phyloP scores from a whole-genome alignment of 2,888 invertebrate species.

The Scaptodrosophila latifasciaeformis region DNA sequence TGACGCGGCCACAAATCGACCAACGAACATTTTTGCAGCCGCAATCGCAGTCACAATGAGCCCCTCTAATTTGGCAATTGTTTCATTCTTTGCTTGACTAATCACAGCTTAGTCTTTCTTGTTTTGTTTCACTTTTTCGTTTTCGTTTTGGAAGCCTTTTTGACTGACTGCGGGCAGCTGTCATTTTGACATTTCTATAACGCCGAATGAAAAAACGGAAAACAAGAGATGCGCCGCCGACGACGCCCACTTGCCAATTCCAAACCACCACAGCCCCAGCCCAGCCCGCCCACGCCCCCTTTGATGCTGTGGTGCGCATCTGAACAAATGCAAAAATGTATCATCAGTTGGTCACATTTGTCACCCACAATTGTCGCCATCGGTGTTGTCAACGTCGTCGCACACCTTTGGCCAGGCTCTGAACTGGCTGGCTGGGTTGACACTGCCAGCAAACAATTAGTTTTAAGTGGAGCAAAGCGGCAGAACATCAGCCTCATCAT shows the following conservation, averaged over 20 bases:
- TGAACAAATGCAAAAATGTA: conserved; percentile 18
- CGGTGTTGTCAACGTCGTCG: no score
- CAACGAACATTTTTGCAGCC: conserved; percentile 8
- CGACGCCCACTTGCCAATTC: not conserved
- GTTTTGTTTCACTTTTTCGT: not conserved
- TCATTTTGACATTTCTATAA: conserved; percentile 30
- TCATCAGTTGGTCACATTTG: conserved; percentile 7
- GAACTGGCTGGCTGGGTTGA: conserved; percentile 15
- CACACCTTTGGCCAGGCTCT: conserved; percentile 5
- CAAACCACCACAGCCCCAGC: not conserved
- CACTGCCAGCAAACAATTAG: conserved; percentile 45
- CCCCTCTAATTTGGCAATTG: no score
- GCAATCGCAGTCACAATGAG: conserved; percentile 10
- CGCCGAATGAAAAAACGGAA: not conserved
- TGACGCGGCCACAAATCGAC: conserved; percentile 17
- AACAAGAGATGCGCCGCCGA: no score
- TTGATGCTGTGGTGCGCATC: no score
- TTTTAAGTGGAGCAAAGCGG: conserved; percentile 38
- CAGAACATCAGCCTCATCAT: conserved; percentile 4
- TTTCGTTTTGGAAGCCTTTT: no score
- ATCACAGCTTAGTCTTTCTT: no score
- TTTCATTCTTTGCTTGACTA: no score
- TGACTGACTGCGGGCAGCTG: conserved; percentile 39
- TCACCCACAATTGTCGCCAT: not conserved
- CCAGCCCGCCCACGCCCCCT: no score